phyloP scores from a whole-genome alignment of 1,140 invertebrate species.

The Callitettix versicolor region DNA sequence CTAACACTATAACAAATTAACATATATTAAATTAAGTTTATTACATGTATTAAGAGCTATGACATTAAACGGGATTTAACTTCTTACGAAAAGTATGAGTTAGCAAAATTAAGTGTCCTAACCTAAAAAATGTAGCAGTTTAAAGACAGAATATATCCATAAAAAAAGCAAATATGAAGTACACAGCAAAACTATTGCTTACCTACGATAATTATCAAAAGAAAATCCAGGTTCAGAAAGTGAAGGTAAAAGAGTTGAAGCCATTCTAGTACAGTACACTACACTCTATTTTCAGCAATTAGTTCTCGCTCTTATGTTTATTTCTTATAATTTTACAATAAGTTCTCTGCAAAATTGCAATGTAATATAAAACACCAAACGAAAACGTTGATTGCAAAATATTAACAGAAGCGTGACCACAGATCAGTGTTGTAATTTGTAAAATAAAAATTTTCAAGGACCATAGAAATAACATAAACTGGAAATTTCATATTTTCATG shows the following conservation, averaged over 20 bases:
- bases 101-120: not conserved
- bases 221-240: slow-evolving; percentile 60
- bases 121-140: not conserved
- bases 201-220: slow-evolving; percentile 80
- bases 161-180: not conserved
- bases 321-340: no score
- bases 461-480: no score
- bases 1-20: not conserved
- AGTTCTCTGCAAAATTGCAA: no score
- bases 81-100: not conserved
- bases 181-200: slow-evolving; percentile 24
- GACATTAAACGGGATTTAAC: slow-evolving; percentile 1
- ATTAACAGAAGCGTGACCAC: no score
- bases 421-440: no score
- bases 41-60: not conserved
- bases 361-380: no score
- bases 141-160: not conserved
- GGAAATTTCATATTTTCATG: no score
- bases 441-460: no score
- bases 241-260: slow-evolving; percentile 54
- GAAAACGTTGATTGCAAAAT: no score
- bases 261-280: no score
- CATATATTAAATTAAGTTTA: not conserved
- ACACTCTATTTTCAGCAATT: no score
- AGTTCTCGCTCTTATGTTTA: no score